Conservation (phyloP, 2,888 invertebrate species). For the Ochropleura plecta region DNA sequence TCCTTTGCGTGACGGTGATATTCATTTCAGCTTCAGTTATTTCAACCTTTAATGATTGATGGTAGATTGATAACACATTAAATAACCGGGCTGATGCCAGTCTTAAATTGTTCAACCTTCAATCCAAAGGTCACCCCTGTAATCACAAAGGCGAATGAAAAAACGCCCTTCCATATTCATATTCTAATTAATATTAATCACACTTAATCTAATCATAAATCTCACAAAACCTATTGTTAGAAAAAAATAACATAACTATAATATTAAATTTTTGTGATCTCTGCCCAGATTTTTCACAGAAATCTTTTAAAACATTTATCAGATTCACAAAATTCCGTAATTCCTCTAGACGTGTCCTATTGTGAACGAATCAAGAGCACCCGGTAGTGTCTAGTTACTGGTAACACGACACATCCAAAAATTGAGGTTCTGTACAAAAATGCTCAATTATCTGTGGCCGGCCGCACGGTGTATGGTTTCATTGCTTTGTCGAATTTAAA, state of each 20-base stretch:
- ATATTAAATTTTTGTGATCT: neutral
- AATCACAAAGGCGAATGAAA: neutral
- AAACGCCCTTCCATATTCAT: neutral
- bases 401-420: conserved; percentile 66
- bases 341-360: conserved; percentile 72
- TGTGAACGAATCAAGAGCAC: conserved; percentile 73
- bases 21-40: conserved; percentile 12
- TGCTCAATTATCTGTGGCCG: conserved; percentile 68
- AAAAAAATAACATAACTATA: neutral
- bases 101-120: neutral
- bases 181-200: conserved; percentile 4
- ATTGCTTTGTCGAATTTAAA: conserved; percentile 60
- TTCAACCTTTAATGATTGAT: conserved; percentile 15
- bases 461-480: conserved; percentile 62
- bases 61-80: conserved; percentile 16
- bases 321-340: conserved; percentile 66
- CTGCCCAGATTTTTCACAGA: neutral
- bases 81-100: neutral
- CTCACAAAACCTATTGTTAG: neutral
- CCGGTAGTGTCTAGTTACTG: conserved; percentile 68
- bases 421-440: conserved; percentile 60
- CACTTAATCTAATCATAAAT: conserved; percentile 3
- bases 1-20: conserved; percentile 4
- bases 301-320: conserved; percentile 45
- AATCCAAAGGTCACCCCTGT: neutral